Percentiles rank a stretch among this genome's conserved stretches.
Evolutionary conservation across 2,888 invertebrate genomes (phyloP).

Genomic region (Meloe dianella): DNA sequence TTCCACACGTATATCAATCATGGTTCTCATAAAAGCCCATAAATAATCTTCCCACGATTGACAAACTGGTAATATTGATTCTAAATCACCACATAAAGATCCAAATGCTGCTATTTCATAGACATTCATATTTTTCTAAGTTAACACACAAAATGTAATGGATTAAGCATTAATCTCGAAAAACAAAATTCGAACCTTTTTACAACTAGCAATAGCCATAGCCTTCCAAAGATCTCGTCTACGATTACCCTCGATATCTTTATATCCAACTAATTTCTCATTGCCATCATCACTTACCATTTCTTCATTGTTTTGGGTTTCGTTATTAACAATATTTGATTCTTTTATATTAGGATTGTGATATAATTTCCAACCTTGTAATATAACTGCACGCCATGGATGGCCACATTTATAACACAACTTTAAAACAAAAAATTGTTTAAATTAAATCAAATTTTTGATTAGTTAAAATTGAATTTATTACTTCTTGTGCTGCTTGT

Average conservation of each 20-base stretch:
- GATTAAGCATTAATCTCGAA: neutral
- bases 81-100: conserved; percentile 82
- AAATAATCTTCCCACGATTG: conserved; percentile 88
- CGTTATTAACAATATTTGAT: conserved; percentile 51
- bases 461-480: neutral
- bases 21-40: conserved; percentile 85
- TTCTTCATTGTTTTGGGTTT: conserved; percentile 46
- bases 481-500: conserved; percentile 76
- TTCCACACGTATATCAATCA: conserved; percentile 87
- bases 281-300: conserved; percentile 31
- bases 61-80: conserved; percentile 76
- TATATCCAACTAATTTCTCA: conserved; percentile 31
- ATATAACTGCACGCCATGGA: conserved; percentile 87
- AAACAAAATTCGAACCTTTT: conserved; percentile 43
- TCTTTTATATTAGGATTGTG: conserved; percentile 82
- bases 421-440: conserved; percentile 34
- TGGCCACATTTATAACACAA: conserved; percentile 87
- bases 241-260: conserved; percentile 77
- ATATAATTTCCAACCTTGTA: conserved; percentile 89
- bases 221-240: conserved; percentile 81
- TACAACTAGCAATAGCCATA: conserved; percentile 67
- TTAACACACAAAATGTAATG: conserved; percentile 20
- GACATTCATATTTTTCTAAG: conserved; percentile 63
- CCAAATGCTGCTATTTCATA: conserved; percentile 75
- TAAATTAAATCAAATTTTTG: neutral